phyloP scores from a whole-genome alignment of 1,140 invertebrate genomes.

The Chrysomallon squamiferum region DNA sequence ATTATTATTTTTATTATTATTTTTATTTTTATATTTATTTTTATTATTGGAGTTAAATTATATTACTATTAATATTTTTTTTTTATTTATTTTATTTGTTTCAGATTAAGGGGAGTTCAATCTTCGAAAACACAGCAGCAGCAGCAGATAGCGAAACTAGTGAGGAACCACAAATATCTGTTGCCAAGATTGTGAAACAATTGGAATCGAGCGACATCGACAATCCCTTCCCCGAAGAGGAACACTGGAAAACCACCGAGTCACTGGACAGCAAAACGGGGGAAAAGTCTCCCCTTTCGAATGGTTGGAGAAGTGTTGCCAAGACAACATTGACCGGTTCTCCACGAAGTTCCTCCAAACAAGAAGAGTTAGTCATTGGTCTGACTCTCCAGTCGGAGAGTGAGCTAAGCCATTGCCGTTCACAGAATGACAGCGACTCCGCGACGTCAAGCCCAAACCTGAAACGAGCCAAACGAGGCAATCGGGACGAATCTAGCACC shows the following conservation, averaged over 20 bases:
- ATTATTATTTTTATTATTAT: too few species aligned
- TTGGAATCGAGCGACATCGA: slow-evolving; percentile 23
- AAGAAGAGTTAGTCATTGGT: slow-evolving; percentile 26
- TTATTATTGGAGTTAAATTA: too few species aligned
- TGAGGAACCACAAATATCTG: slow-evolving; percentile 8
- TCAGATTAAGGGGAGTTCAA: too few species aligned
- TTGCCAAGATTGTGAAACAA: slow-evolving; percentile 26
- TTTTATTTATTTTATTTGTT: too few species aligned
- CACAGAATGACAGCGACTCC: slow-evolving; percentile 59
- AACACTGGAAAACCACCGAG: slow-evolving; percentile 1
- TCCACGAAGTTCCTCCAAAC: neutral
- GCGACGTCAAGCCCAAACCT: slow-evolving; percentile 20
- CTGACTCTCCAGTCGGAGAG: slow-evolving; percentile 50
- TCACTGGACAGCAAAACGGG: neutral
- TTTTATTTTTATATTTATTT: too few species aligned
- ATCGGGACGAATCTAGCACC: neutral
- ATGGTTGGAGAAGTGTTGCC: slow-evolving; percentile 37
- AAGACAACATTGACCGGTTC: slow-evolving; percentile 22
- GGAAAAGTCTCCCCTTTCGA: neutral
- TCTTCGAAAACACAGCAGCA: too few species aligned
- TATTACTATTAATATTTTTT: too few species aligned
- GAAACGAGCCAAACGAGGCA: slow-evolving; percentile 8
- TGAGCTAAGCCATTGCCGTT: slow-evolving; percentile 28
- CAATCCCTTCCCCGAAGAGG: slow-evolving; percentile 7
- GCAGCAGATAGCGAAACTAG: neutral